Evolutionary conservation across 1,140 invertebrate species (phyloP).

Genomic region (Campoletis sonorensis): DNA sequence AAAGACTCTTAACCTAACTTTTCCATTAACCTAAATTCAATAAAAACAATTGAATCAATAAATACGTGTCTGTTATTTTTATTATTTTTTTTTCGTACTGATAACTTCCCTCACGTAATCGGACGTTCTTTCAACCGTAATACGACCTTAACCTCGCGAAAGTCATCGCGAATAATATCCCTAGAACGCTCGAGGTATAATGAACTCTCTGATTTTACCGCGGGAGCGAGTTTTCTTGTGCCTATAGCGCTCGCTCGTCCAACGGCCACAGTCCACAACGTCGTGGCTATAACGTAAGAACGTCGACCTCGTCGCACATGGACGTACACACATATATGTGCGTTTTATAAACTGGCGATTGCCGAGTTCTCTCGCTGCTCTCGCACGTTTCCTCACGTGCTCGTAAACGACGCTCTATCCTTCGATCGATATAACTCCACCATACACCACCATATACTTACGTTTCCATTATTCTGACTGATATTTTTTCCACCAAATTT

Average conservation of each 20-base stretch:
- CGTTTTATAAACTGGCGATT: neutral
- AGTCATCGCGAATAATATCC: neutral
- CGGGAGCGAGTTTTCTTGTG: neutral
- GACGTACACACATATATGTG: neutral
- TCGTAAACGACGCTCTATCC: conserved; percentile 55
- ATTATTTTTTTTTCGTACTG: too few relatives aligned
- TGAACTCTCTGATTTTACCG: conserved; percentile 7
- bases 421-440: conserved; percentile 55
- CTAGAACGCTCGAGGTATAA: neutral
- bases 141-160: conserved; percentile 3
- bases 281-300: neutral
- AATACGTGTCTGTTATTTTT: too few relatives aligned
- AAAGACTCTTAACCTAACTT: too few relatives aligned
- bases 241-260: neutral
- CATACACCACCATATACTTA: neutral
- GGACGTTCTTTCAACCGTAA: neutral
- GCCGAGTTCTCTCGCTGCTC: neutral
- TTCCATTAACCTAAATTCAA: too few relatives aligned
- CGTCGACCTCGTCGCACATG: neutral
- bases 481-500: neutral
- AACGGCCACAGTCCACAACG: neutral
- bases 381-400: conserved; percentile 56
- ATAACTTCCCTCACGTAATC: neutral
- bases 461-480: neutral
- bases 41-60: too few relatives aligned